These are phyloP conservation scores for Poecilia latipinna DNA, from an alignment of 2,113 vertebrate species.

Conservation along the genomic window DNA sequence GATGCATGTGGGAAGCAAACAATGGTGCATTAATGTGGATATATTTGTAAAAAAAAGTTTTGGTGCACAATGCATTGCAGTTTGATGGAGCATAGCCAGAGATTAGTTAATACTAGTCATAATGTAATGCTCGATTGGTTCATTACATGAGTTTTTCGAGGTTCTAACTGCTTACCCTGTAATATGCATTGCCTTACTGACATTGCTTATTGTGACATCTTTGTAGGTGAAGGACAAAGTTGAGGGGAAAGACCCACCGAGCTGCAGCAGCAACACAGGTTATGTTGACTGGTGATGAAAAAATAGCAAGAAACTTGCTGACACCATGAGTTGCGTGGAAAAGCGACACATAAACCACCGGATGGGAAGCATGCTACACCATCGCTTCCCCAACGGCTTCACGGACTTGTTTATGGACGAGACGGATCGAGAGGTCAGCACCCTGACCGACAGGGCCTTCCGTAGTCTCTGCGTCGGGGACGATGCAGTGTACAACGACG, in stretches of 20 bases:
- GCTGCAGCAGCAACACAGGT: slow-evolving; percentile 9
- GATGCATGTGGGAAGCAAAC: too few species aligned
- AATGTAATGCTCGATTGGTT: not conserved
- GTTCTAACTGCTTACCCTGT: not conserved
- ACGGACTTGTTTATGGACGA: slow-evolving; percentile 93
- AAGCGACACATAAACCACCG: slow-evolving; percentile 73
- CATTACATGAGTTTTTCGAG: not conserved
- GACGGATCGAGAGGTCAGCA: slow-evolving; percentile 93
- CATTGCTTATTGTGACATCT: slow-evolving; percentile 17
- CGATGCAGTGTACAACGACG: slow-evolving; percentile 85
- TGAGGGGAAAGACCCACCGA: slow-evolving; percentile 14
- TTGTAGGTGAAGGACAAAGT: slow-evolving; percentile 46
- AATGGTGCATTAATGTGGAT: too few species aligned
- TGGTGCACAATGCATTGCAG: too few species aligned
- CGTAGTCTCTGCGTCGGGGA: slow-evolving; percentile 93
- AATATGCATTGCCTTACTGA: not conserved
- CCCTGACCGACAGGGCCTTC: slow-evolving; percentile 93
- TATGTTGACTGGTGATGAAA: slow-evolving; percentile 54
- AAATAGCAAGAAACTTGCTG: slow-evolving; percentile 20
- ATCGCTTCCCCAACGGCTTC: slow-evolving; percentile 87
- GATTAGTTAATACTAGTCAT: too few species aligned
- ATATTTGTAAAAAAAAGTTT: too few species aligned
- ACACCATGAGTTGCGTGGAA: slow-evolving; percentile 77
- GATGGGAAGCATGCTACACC: slow-evolving; percentile 84
- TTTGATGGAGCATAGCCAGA: too few species aligned